phyloP scores from a whole-genome alignment of 2,888 invertebrate species.

The Linnaemya tessellans region DNA sequence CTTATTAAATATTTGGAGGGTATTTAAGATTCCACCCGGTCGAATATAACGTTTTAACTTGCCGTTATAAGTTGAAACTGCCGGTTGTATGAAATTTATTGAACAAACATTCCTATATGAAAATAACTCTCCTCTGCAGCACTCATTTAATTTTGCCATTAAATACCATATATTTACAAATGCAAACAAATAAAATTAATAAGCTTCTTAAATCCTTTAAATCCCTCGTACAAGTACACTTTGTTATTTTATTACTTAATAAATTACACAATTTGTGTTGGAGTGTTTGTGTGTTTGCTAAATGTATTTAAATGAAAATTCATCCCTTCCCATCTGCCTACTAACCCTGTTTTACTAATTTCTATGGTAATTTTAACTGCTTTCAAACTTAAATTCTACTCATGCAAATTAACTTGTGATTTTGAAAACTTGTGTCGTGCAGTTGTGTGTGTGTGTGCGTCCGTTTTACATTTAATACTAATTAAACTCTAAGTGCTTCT shows the following conservation, averaged over 20 bases:
- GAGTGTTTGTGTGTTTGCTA: neutral
- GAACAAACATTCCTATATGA: no score
- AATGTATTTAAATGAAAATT: constrained; percentile 6
- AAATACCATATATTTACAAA: neutral
- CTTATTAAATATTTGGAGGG: no score
- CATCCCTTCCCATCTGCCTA: neutral
- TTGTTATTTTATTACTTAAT: constrained; percentile 3
- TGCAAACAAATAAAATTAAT: neutral
- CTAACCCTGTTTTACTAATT: neutral
- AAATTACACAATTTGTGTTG: neutral
- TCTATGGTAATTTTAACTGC: constrained; percentile 23
- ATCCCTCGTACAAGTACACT: neutral
- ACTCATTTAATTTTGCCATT: neutral
- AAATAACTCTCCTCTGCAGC: neutral
- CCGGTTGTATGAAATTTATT: no score
- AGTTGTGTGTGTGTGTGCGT: neutral
- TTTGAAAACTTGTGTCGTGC: neutral
- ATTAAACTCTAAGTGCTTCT: constrained; percentile 38
- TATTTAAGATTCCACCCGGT: no score
- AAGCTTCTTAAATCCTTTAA: neutral
- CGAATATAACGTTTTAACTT: no score
- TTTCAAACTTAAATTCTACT: neutral
- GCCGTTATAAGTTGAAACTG: no score
- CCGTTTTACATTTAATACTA: constrained; percentile 16
- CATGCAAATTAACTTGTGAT: constrained; percentile 2